Conservation (phyloP, 2,888 invertebrate species). For the Calameuta idolon region DNA sequence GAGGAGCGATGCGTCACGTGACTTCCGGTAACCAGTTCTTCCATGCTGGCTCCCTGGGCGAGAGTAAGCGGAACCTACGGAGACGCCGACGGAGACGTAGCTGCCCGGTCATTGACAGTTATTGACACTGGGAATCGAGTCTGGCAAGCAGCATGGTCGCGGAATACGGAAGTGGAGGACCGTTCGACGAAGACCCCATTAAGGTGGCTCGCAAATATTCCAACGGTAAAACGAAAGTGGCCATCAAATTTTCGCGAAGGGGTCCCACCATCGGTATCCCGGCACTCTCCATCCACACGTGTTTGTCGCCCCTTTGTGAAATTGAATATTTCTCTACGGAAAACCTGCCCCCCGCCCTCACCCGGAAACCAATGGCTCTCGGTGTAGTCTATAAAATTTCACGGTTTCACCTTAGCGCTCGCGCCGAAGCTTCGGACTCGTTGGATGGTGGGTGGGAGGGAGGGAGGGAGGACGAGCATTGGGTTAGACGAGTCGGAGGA, state of each 20-base stretch:
- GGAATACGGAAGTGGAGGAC: slow-evolving; percentile 13
- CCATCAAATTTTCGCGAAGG: slow-evolving; percentile 11
- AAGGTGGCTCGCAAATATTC: slow-evolving; percentile 18
- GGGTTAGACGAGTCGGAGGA: not conserved
- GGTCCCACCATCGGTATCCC: not conserved
- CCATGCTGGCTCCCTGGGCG: not conserved
- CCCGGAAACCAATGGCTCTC: not conserved
- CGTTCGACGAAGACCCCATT: not conserved
- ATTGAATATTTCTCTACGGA: not conserved
- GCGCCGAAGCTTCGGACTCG: not conserved
- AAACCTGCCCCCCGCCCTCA: not conserved
- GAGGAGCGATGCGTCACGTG: not conserved
- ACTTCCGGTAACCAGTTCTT: too few relatives aligned
- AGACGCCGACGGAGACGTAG: not conserved
- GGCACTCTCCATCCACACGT: not conserved
- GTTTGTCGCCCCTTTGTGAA: not conserved
- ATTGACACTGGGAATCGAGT: not conserved
- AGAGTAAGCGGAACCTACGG: not conserved
- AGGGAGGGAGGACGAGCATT: too few relatives aligned
- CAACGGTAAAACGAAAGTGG: slow-evolving; percentile 17
- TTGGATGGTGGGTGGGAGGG: not conserved
- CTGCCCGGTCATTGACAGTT: not conserved
- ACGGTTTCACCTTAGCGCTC: not conserved
- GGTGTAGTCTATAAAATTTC: not conserved
- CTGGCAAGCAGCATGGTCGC: not conserved